Conservation (phyloP, 2,113 vertebrate species). For the Microtus oregoni region DNA sequence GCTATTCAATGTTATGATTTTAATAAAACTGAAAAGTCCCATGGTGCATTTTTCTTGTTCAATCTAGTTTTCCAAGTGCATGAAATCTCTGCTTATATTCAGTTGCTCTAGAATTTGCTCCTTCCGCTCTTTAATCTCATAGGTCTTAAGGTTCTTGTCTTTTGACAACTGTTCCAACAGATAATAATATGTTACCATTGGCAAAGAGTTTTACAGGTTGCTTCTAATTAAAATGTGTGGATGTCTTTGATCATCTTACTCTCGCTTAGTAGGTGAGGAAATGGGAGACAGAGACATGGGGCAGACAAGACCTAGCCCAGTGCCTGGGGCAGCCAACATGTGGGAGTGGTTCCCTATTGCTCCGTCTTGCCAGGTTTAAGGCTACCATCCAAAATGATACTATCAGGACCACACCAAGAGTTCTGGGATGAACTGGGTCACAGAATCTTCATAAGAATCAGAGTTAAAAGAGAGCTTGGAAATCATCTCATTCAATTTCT, state of each 20-base stretch:
- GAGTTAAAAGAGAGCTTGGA: slow-evolving; percentile 1
- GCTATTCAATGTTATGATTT: slow-evolving; percentile 45
- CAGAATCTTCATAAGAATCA: slow-evolving; percentile 12
- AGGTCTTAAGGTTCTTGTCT: neutral
- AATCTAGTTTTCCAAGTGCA: neutral
- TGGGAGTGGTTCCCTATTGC: neutral
- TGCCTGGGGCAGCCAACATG: neutral
- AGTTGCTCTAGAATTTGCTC: neutral
- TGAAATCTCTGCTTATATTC: neutral
- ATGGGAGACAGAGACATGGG: slow-evolving; percentile 25
- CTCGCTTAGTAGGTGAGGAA: slow-evolving; percentile 55
- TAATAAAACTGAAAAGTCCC: slow-evolving; percentile 13
- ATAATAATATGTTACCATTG: slow-evolving; percentile 69
- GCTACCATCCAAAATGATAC: slow-evolving; percentile 2
- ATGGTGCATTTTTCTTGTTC: neutral
- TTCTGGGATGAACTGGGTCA: neutral
- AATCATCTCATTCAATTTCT: slow-evolving; percentile 24
- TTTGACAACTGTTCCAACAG: slow-evolving; percentile 56
- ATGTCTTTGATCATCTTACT: slow-evolving; percentile 70
- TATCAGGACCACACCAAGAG: slow-evolving; percentile 12
- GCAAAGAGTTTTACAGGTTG: slow-evolving; percentile 54
- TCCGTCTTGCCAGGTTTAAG: slow-evolving; percentile 1
- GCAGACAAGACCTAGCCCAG: neutral
- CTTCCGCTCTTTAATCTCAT: neutral
- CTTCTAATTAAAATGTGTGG: slow-evolving; percentile 53